Percentiles rank a stretch among this genome's conserved stretches.
These are phyloP conservation scores for Parthenolecanium corni DNA, from an alignment of 2,888 invertebrate genomes.

Conservation along the genomic window DNA sequence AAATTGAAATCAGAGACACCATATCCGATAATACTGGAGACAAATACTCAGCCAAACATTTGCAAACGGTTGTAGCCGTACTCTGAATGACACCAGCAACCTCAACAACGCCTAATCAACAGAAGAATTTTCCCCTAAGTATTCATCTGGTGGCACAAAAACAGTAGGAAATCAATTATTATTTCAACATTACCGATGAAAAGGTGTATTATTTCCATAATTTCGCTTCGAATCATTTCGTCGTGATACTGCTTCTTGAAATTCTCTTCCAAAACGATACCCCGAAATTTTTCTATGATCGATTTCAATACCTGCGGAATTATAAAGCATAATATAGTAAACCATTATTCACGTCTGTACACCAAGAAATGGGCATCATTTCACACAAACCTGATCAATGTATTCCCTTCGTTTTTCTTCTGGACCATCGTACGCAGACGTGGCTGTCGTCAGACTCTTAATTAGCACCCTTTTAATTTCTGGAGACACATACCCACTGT, in stretches of 20 bases:
- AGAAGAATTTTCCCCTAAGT: neutral
- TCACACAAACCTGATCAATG: conserved; percentile 7
- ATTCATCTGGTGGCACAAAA: no score
- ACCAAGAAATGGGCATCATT: neutral
- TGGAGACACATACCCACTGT: conserved; percentile 8
- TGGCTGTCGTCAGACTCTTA: conserved; percentile 11
- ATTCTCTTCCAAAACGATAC: conserved; percentile 43
- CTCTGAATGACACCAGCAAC: conserved; percentile 53
- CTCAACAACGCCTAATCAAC: conserved; percentile 1
- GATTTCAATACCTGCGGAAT: conserved; percentile 41
- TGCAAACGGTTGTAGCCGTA: conserved; percentile 42
- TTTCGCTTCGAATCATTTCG: conserved; percentile 52
- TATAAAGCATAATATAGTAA: conserved; percentile 19
- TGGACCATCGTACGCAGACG: neutral
- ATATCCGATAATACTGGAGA: conserved; percentile 54
- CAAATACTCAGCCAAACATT: conserved; percentile 48
- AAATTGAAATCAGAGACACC: conserved; percentile 57
- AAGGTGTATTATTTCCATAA: conserved; percentile 64
- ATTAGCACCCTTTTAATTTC: conserved; percentile 13
- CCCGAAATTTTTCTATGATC: conserved; percentile 46
- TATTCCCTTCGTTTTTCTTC: conserved; percentile 16
- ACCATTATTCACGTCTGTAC: neutral
- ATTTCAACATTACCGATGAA: conserved; percentile 44
- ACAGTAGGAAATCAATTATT: neutral
- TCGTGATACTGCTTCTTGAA: conserved; percentile 48